Evolutionary conservation across 2,888 invertebrate genomes (phyloP).

Genomic region (Cryptophagus acutangulus): DNA sequence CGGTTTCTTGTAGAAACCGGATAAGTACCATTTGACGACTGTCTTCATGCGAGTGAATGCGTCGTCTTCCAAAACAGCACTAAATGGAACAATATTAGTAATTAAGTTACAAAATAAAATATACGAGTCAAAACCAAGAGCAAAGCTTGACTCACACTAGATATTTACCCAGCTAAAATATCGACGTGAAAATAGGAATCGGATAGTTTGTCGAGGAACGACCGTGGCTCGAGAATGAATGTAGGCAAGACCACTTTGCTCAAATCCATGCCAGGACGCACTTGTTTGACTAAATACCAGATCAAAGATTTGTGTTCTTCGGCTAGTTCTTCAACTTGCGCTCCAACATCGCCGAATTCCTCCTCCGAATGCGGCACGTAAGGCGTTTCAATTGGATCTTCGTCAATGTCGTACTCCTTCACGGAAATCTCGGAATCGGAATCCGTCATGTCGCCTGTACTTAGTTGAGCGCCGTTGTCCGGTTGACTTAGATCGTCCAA

Average conservation of each 20-base stretch:
- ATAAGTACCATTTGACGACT: slow-evolving; percentile 87
- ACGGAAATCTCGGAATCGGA: slow-evolving; percentile 58
- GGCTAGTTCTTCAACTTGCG: slow-evolving; percentile 85
- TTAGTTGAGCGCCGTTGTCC: slow-evolving; percentile 54
- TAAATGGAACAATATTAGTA: slow-evolving; percentile 48
- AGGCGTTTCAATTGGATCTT: slow-evolving; percentile 55
- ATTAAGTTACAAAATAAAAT: not conserved
- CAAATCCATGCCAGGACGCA: slow-evolving; percentile 93
- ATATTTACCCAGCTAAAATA: slow-evolving; percentile 69
- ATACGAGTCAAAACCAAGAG: slow-evolving; percentile 3
- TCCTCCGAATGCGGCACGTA: slow-evolving; percentile 57
- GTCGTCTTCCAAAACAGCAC: slow-evolving; percentile 79
- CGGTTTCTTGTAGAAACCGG: slow-evolving; percentile 90
- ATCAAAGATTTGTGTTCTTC: slow-evolving; percentile 93
- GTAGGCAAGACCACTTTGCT: slow-evolving; percentile 91
- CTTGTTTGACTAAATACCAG: slow-evolving; percentile 93
- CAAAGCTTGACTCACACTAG: slow-evolving; percentile 2
- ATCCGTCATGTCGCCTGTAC: slow-evolving; percentile 51
- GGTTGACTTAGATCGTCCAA: slow-evolving; percentile 68
- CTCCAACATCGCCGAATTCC: slow-evolving; percentile 64
- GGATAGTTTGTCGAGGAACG: slow-evolving; percentile 87
- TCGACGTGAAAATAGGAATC: slow-evolving; percentile 95
- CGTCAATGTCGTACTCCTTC: slow-evolving; percentile 52
- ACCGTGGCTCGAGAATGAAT: slow-evolving; percentile 89
- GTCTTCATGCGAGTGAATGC: slow-evolving; percentile 85